phyloP scores from a whole-genome alignment of 2,888 invertebrate genomes.

The Desoria tigrina region DNA sequence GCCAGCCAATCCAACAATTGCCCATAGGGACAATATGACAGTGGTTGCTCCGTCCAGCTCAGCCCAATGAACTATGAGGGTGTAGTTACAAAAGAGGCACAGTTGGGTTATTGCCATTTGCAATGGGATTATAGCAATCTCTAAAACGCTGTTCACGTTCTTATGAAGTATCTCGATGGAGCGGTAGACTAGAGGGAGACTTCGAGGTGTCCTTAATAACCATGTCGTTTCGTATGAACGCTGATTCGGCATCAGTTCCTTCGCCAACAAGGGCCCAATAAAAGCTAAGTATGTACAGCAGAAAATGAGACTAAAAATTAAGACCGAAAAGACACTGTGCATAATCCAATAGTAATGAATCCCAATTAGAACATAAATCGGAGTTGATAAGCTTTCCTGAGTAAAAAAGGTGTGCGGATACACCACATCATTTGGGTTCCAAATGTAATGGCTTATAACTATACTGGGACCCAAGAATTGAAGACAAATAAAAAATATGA shows the following conservation, averaged over 20 bases:
- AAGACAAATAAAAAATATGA: too few species aligned
- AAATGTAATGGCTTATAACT: too few species aligned
- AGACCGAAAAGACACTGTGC: too few species aligned
- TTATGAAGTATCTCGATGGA: neutral
- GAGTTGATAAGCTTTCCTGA: too few species aligned
- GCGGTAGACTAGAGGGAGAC: neutral
- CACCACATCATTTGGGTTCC: too few species aligned
- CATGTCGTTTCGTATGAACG: neutral
- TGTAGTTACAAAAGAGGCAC: neutral
- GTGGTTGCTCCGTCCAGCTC: neutral
- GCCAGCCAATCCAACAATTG: neutral
- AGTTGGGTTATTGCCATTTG: neutral
- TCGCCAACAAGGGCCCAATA: neutral
- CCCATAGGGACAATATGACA: neutral
- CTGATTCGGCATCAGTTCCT: neutral
- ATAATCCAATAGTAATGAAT: too few species aligned
- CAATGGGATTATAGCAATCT: neutral
- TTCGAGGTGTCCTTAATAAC: neutral
- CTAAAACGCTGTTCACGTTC: neutral
- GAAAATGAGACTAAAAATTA: too few species aligned
- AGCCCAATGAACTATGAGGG: neutral
- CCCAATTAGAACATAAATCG: too few species aligned
- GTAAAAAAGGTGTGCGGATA: too few species aligned
- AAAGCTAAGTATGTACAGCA: too few species aligned
- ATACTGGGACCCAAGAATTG: too few species aligned